Conservation (phyloP, 2,113 vertebrate species). For the Marcusenius ussheri region DNA sequence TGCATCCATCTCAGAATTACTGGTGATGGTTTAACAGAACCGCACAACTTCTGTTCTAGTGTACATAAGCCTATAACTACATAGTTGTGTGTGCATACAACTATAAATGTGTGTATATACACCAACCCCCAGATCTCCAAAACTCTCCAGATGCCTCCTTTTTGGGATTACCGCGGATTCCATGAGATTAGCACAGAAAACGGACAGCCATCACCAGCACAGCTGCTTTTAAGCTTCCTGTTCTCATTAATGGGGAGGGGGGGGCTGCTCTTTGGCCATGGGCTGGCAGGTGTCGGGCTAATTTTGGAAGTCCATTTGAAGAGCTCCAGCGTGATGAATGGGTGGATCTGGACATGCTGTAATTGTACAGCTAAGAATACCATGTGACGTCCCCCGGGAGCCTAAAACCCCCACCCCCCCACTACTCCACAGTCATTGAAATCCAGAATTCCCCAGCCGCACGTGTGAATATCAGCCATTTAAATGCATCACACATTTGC, state of each 20-base stretch:
- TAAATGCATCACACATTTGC: background rate
- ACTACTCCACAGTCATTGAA: background rate
- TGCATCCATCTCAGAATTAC: background rate
- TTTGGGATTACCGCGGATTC: background rate
- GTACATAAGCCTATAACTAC: background rate
- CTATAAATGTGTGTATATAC: background rate
- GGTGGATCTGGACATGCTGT: background rate
- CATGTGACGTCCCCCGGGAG: background rate
- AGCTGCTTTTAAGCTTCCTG: background rate
- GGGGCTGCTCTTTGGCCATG: background rate
- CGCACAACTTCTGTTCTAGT: background rate
- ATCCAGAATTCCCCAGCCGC: background rate
- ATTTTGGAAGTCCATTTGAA: slow-evolving; percentile 15
- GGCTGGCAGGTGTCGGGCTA: slow-evolving; percentile 12
- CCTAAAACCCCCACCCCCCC: background rate
- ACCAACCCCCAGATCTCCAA: background rate
- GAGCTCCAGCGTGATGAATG: background rate
- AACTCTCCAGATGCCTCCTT: background rate
- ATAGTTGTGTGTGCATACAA: background rate
- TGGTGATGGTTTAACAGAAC: background rate
- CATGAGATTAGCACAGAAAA: background rate
- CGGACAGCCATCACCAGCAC: background rate
- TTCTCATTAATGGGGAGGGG: background rate
- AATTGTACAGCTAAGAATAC: slow-evolving; percentile 14
- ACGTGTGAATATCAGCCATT: background rate